These are phyloP conservation scores for Polydrusus pterygomalis DNA, from an alignment of 2,888 invertebrate genomes.

Conservation along the genomic window DNA sequence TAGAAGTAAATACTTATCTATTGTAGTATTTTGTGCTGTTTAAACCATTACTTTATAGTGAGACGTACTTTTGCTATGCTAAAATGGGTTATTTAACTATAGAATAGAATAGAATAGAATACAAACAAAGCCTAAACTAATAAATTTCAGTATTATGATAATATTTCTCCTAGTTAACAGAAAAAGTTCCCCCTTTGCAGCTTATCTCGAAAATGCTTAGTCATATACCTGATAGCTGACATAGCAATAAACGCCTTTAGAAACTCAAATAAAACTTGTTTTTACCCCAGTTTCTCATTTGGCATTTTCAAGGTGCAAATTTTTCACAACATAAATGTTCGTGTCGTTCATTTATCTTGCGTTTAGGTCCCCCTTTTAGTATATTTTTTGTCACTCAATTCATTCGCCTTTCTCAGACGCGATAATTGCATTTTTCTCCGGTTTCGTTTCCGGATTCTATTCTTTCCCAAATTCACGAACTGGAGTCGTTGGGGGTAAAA, in stretches of 20 bases:
- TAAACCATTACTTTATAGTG: too few species aligned
- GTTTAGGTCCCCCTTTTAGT: conserved; percentile 23
- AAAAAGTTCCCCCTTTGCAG: neutral
- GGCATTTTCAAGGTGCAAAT: conserved; percentile 23
- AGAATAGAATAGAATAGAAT: too few species aligned
- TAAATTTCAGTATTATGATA: neutral
- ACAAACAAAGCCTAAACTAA: neutral
- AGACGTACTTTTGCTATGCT: too few species aligned
- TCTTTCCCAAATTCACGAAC: neutral
- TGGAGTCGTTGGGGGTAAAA: neutral
- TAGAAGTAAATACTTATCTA: too few species aligned
- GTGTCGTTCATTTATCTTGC: conserved; percentile 22
- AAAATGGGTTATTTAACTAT: too few species aligned
- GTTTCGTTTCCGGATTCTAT: conserved; percentile 8
- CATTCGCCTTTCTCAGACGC: conserved; percentile 15
- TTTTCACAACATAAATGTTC: conserved; percentile 29
- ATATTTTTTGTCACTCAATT: conserved; percentile 29
- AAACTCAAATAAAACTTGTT: conserved; percentile 23
- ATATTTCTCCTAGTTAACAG: neutral
- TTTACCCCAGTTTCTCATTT: conserved; percentile 21
- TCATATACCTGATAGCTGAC: conserved; percentile 29
- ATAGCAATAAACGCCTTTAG: conserved; percentile 24
- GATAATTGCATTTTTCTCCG: conserved; percentile 24
- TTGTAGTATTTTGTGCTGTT: too few species aligned
- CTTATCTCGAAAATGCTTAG: conserved; percentile 18